phyloP scores from a whole-genome alignment of 2,888 invertebrate genomes.

The Coleophora deauratella region DNA sequence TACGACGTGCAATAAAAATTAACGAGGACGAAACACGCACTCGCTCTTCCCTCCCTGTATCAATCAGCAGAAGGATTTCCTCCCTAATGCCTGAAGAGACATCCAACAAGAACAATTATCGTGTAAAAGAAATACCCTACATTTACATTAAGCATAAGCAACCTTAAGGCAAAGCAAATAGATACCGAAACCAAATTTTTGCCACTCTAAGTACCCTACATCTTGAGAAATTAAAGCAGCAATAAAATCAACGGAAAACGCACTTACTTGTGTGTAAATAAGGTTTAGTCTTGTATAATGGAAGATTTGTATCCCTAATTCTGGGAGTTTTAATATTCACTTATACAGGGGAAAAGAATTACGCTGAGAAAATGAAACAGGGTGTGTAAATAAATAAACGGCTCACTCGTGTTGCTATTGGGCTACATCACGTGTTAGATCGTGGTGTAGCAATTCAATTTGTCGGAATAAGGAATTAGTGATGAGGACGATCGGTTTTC shows the following conservation, averaged over 20 bases:
- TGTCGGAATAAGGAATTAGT: slow-evolving; percentile 32
- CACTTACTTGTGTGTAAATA: slow-evolving; percentile 1
- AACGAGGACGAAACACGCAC: slow-evolving; percentile 36
- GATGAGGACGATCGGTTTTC: slow-evolving; percentile 8
- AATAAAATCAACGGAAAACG: background rate
- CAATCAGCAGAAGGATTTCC: slow-evolving; percentile 68
- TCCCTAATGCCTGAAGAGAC: slow-evolving; percentile 67
- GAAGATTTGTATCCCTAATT: slow-evolving; percentile 34
- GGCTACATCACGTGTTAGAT: slow-evolving; percentile 60
- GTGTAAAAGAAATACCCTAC: slow-evolving; percentile 29
- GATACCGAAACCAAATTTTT: slow-evolving; percentile 20
- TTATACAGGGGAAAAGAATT: slow-evolving; percentile 68
- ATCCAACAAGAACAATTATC: slow-evolving; percentile 69
- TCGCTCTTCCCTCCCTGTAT: slow-evolving; percentile 38
- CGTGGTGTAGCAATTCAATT: slow-evolving; percentile 60
- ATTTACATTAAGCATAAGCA: slow-evolving; percentile 18
- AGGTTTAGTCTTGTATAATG: too few relatives aligned
- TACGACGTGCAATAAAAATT: slow-evolving; percentile 54
- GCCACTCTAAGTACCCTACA: slow-evolving; percentile 8
- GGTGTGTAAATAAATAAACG: slow-evolving; percentile 63
- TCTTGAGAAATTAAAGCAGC: slow-evolving; percentile 38
- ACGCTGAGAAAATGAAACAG: slow-evolving; percentile 67
- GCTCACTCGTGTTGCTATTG: slow-evolving; percentile 42
- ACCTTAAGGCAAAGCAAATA: slow-evolving; percentile 28
- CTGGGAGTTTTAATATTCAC: slow-evolving; percentile 63